Evolutionary conservation across 2,113 vertebrate genomes (phyloP).

Genomic region (Platysteira castanea): DNA sequence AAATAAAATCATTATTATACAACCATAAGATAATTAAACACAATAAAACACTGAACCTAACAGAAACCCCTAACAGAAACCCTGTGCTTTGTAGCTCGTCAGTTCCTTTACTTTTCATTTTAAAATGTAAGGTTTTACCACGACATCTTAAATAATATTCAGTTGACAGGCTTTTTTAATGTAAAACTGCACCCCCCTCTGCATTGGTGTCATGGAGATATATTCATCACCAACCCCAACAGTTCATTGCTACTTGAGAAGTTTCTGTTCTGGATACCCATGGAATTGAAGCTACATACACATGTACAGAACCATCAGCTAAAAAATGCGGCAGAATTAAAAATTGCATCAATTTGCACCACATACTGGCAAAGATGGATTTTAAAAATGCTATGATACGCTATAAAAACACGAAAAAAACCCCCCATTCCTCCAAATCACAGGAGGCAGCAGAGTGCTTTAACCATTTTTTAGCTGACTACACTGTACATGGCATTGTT

Average conservation of each 20-base stretch:
- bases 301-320: constrained; percentile 36
- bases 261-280: constrained; percentile 63
- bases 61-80: not conserved
- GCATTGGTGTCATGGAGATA: not conserved
- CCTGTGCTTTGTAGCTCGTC: not conserved
- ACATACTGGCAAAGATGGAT: not conserved
- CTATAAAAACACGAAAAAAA: not conserved
- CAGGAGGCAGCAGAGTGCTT: not conserved
- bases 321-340: constrained; percentile 34
- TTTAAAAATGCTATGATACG: not conserved
- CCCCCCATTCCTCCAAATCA: not conserved
- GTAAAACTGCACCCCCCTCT: not conserved
- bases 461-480: constrained; percentile 57
- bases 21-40: not conserved
- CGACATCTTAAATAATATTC: not conserved
- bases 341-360: not conserved
- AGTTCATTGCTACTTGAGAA: not conserved
- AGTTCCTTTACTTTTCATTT: not conserved
- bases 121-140: not conserved
- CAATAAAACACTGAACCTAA: not conserved
- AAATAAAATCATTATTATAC: not conserved
- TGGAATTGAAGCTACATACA: constrained; percentile 46
- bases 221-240: not conserved
- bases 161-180: not conserved
- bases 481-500: constrained; percentile 69